These are phyloP conservation scores for Alsophila aescularia DNA, from an alignment of 2,888 invertebrate genomes.

Conservation along the genomic window DNA sequence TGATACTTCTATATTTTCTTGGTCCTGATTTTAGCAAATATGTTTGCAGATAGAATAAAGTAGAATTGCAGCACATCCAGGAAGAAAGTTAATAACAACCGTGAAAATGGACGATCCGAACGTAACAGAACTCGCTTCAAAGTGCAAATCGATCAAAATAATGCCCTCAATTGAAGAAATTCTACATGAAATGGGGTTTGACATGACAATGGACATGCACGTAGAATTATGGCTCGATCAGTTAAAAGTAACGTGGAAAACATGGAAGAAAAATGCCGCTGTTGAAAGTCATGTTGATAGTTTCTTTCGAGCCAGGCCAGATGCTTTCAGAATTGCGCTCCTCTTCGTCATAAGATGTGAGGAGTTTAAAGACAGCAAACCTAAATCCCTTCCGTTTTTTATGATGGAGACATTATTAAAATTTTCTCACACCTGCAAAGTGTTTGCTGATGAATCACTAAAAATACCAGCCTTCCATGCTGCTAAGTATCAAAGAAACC, in stretches of 20 bases:
- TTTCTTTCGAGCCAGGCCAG: conserved; percentile 77
- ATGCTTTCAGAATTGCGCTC: conserved; percentile 86
- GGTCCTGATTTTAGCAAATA: too few species aligned
- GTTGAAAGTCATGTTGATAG: conserved; percentile 76
- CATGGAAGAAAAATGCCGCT: conserved; percentile 83
- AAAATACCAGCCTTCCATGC: conserved; percentile 90
- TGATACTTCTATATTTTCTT: too few species aligned
- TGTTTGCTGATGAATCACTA: conserved; percentile 75
- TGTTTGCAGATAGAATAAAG: too few species aligned
- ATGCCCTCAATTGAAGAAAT: conserved; percentile 77
- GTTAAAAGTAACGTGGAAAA: conserved; percentile 71
- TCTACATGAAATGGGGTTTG: conserved; percentile 64
- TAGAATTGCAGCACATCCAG: not conserved
- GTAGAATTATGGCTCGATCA: conserved; percentile 70
- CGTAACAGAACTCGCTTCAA: conserved; percentile 58
- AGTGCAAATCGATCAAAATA: conserved; percentile 75
- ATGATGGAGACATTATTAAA: conserved; percentile 86
- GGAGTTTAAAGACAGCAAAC: conserved; percentile 86
- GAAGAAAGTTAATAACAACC: not conserved
- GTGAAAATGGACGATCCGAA: conserved; percentile 49
- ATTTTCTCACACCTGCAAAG: conserved; percentile 69
- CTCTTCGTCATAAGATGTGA: conserved; percentile 85
- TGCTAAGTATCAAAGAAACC: conserved; percentile 87
- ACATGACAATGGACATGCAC: conserved; percentile 70
- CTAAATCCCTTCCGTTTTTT: conserved; percentile 85